These are phyloP conservation scores for Pammene fasciana DNA, from an alignment of 2,888 invertebrate genomes.

Conservation along the genomic window DNA sequence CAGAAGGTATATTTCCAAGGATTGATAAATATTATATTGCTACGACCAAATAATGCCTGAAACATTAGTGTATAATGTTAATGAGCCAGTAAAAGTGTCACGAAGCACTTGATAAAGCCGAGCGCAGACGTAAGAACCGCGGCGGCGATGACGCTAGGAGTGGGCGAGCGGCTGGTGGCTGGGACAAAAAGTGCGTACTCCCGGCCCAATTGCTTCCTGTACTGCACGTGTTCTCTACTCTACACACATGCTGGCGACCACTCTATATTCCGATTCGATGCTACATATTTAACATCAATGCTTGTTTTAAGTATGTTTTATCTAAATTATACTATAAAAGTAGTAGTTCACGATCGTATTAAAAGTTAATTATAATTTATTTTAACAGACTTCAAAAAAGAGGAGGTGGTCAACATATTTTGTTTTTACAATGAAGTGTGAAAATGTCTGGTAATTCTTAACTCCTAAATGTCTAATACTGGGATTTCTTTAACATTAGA, in stretches of 20 bases:
- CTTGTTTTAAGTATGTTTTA: neutral
- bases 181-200: conserved; percentile 48
- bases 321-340: conserved; percentile 1
- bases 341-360: neutral
- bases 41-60: no score
- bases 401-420: no score
- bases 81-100: neutral
- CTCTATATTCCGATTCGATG: neutral
- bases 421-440: no score
- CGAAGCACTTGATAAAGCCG: neutral
- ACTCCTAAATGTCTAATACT: no score
- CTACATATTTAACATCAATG: neutral
- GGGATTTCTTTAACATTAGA: no score
- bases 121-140: neutral
- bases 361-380: no score
- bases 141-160: conserved; percentile 45
- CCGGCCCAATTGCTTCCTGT: conserved; percentile 51
- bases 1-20: no score
- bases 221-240: conserved; percentile 48
- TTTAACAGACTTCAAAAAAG: no score
- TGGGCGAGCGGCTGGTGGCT: conserved; percentile 40
- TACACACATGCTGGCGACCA: conserved; percentile 26
- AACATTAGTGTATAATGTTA: no score
- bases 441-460: no score
- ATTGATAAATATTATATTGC: no score